Base-by-base conservation (phyloP, 1,140 invertebrate species). In the Planococcus citri region DNA sequence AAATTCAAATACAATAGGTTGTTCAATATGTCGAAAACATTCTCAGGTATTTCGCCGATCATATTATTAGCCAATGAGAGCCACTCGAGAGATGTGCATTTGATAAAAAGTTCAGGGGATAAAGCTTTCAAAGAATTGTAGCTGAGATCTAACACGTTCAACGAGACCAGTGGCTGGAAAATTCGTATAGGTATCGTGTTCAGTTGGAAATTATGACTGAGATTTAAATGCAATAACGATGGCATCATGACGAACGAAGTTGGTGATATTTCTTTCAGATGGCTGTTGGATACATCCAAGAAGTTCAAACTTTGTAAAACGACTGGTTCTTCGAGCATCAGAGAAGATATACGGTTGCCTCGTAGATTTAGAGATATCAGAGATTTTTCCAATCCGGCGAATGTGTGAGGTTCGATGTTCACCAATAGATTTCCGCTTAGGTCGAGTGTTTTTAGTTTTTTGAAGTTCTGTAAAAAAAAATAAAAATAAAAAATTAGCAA, bases 211-310 rank as follows among this genome's bases (percentile, higher is more conserved):
- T 94, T 94, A 9, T 83, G 80, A 73, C 89, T 91, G 14, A 95
- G 77, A 77, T 93, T 91, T 0, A 95, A 78, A 74, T 85, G 82
- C n/a, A 84, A 81, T 29, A 94, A 76, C 61, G 83, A 83, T 0
- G 84, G 81, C 25, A 92, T 78, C n/a, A 83, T 80, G 2, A 83
- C 80, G 70, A 94, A 92, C 0, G 86, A 83, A 27, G 84, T 85
- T 0, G 82, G 79, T 0, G 85, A 80, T 10, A 92, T 75, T 71
- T 87, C 86, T 0, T 84, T 86, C 10, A 94, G 75, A 74, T 87
- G 84, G 75, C 94, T 95, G 24, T 84, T 83, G n/a, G 88, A 89
- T 20, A 94, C 76, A 77, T 92, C 88, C 9, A 94, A 78, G 27
- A 82, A 84, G 73, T 86, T 79, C 8, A 94, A 78, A 69, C 84